Evolutionary conservation across 2,888 invertebrate species (phyloP).

Genomic region (Scaptomyza flava): DNA sequence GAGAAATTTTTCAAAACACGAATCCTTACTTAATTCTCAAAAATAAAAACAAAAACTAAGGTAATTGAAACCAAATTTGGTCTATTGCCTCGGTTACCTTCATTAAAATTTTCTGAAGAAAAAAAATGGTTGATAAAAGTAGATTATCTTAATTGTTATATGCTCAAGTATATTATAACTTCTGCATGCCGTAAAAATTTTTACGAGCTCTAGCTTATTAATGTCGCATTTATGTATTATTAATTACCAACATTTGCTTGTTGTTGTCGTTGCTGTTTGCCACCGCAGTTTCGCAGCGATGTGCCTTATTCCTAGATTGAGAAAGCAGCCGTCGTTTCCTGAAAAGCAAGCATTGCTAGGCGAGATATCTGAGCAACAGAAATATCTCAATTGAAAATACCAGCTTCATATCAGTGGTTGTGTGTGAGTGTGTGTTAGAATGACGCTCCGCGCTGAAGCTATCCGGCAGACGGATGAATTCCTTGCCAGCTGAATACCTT

Average conservation of each 20-base stretch:
- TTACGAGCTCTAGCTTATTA: not conserved
- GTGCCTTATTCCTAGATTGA: slow-evolving; percentile 5
- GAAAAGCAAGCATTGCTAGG: slow-evolving; percentile 1
- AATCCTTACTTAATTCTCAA: slow-evolving; percentile 21
- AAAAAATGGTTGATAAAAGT: not conserved
- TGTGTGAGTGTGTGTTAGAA: not conserved
- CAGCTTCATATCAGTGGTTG: slow-evolving; percentile 35
- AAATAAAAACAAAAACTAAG: slow-evolving; percentile 12
- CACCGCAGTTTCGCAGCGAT: slow-evolving; percentile 20
- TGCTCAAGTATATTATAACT: not conserved
- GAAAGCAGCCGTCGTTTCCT: slow-evolving; percentile 3
- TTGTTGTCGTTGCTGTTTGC: not conserved
- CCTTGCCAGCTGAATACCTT: slow-evolving; percentile 23
- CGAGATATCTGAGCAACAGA: slow-evolving; percentile 23
- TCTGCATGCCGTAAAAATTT: not conserved
- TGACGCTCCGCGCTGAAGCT: slow-evolving; percentile 5
- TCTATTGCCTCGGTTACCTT: not conserved
- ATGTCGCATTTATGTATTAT: not conserved
- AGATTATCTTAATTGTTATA: slow-evolving; percentile 6
- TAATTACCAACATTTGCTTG: not conserved
- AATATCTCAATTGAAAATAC: slow-evolving; percentile 69
- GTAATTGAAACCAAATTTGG: slow-evolving; percentile 33
- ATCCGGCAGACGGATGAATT: slow-evolving; percentile 15
- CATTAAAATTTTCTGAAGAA: not conserved
- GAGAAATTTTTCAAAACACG: slow-evolving; percentile 57